Conservation (phyloP, 2,797 vertebrate species). For the Schizopygopsis pylzovi region DNA sequence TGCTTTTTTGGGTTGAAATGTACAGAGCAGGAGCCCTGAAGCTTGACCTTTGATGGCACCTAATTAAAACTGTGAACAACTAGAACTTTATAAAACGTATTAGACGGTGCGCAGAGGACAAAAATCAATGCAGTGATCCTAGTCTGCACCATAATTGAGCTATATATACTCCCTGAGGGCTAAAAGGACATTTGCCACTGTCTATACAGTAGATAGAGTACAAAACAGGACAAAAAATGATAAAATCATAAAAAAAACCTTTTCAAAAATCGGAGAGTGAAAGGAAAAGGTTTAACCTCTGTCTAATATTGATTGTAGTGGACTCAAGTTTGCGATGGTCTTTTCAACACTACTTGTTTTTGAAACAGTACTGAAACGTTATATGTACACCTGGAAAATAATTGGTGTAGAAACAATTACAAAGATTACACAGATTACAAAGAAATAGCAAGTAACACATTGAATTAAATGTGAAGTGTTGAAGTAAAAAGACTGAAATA, state of each 20-base stretch:
- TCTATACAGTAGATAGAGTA: background rate
- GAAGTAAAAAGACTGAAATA: no score
- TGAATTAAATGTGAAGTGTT: background rate
- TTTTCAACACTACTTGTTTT: background rate
- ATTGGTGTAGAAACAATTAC: background rate
- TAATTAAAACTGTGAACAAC: constrained; percentile 24
- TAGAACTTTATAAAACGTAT: constrained; percentile 29
- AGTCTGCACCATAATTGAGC: background rate
- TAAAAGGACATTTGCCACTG: background rate
- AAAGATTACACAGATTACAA: background rate
- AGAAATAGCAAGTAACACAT: background rate
- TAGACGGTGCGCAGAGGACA: background rate
- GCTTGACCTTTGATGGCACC: constrained; percentile 18
- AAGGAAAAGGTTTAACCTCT: background rate
- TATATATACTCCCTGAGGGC: background rate
- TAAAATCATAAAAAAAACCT: background rate
- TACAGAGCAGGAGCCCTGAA: background rate
- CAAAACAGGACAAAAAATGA: background rate
- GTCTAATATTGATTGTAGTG: background rate
- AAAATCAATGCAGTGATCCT: constrained; percentile 26
- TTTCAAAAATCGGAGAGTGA: background rate
- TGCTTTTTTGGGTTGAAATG: background rate
- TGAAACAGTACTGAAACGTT: background rate
- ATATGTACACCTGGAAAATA: background rate
- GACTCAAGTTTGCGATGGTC: background rate